Base-by-base conservation (phyloP, 2,113 vertebrate genomes). In the Pollachius pollachius region DNA sequence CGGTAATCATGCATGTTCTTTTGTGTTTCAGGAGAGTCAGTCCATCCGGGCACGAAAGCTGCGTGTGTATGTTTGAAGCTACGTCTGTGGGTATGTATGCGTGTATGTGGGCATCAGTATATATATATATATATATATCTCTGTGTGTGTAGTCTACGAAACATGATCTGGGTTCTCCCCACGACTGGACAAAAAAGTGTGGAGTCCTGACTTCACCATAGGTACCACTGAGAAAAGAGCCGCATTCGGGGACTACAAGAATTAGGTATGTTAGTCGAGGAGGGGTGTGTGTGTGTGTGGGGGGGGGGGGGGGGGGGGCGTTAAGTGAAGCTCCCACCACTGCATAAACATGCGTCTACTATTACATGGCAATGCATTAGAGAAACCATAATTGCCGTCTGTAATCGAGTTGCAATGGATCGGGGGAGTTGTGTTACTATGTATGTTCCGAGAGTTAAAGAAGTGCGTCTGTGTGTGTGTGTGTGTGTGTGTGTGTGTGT, bases 371-470 rank as follows among this genome's bases (percentile, higher is more conserved):
- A 30, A 27, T 58, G 27, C 41, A 52, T 65, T 60, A 68, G 64
- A 81, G 78, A 72, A 79, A 73, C 77, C 76, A 74, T 72, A 71
- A 67, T 41, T 41, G 37, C 37, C 37, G 37, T 41, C 37, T 41
- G 37, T 41, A 41, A 41, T 41, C 5, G 37, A 41, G 37, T 41
- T 41, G 37, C 37, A 41, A 41, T 9, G 37, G 37, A 41, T 41
- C 37, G 37, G 37, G 37, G 37, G 37, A 41, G 37, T 41, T 7
- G 11, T 41, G 37, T 41, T 41, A 41, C 37, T 7, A 41, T 9
- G 37, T 11, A 41, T 41, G 37, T 41, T 41, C 37, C 9, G 37
- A 9, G 37, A 41, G 37, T 41, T 41, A 41, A 41, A 41, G 37
- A 41, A 41, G 37, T 41, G 37, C 1, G 37, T 41, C 6, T 41